Percentiles rank a stretch among this genome's conserved stretches.
phyloP scores from a whole-genome alignment of 2,888 invertebrate genomes.

The Eilema caniola region DNA sequence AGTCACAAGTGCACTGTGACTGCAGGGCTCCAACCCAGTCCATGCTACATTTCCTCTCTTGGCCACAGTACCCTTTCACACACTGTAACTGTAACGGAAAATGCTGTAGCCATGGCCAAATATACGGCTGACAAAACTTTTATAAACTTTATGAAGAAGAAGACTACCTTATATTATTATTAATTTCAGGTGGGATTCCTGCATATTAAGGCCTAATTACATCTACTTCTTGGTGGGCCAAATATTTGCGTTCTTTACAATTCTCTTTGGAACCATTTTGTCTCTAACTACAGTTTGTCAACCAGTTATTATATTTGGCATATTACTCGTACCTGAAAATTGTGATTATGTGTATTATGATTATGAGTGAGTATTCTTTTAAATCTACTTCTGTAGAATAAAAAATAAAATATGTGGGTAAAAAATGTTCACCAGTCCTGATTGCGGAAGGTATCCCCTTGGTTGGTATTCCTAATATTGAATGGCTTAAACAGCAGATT shows the following conservation, averaged over 20 bases:
- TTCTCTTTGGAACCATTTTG: constrained; percentile 92
- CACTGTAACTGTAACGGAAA: too few relatives aligned
- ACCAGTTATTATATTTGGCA: constrained; percentile 89
- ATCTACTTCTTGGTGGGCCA: constrained; percentile 91
- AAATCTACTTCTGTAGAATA: background rate
- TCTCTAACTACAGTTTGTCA: constrained; percentile 96
- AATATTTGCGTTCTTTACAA: constrained; percentile 88
- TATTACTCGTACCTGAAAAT: constrained; percentile 92
- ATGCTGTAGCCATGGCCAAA: too few relatives aligned
- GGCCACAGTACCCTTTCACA: too few relatives aligned
- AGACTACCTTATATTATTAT: constrained; percentile 30
- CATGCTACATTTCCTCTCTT: too few relatives aligned
- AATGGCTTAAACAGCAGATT: too few relatives aligned
- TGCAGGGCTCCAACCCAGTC: too few relatives aligned
- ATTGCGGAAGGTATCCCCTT: too few relatives aligned
- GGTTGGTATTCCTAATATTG: too few relatives aligned
- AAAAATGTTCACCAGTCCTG: too few relatives aligned
- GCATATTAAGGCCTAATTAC: constrained; percentile 93
- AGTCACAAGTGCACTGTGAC: too few relatives aligned
- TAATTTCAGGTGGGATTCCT: constrained; percentile 93
- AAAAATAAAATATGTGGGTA: background rate
- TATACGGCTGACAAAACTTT: too few relatives aligned
- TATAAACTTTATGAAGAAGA: too few relatives aligned
- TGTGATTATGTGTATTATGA: constrained; percentile 94
- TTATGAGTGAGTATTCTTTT: constrained; percentile 88